Conservation (phyloP, 2,113 vertebrate genomes). For the Agapornis roseicollis region DNA sequence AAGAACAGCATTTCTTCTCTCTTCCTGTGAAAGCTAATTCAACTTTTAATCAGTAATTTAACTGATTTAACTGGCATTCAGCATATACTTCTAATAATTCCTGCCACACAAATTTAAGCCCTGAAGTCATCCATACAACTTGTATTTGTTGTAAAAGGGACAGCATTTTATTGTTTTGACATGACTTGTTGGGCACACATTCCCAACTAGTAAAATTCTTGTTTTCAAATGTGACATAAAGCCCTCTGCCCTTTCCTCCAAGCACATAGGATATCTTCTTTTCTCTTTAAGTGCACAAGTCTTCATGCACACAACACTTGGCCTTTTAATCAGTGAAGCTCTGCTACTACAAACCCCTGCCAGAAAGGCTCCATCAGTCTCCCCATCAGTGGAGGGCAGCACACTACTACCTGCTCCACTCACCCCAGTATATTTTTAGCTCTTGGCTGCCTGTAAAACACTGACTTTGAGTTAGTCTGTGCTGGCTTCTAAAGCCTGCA, state of each 20-base stretch:
- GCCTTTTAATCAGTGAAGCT: not conserved
- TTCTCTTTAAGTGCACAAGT: not conserved
- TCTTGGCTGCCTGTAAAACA: not conserved
- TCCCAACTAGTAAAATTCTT: not conserved
- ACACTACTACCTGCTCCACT: not conserved
- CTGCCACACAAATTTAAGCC: not conserved
- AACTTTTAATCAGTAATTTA: not conserved
- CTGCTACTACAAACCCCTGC: not conserved
- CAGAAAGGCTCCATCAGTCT: not conserved
- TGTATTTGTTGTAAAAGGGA: not conserved
- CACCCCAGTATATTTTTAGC: not conserved
- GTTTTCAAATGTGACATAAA: not conserved
- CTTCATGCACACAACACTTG: not conserved
- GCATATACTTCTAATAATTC: not conserved
- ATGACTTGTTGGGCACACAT: not conserved
- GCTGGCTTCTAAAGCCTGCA: not conserved
- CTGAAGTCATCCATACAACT: not conserved
- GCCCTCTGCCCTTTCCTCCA: not conserved
- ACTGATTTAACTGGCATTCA: not conserved
- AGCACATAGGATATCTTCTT: not conserved
- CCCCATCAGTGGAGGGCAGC: fast-evolving
- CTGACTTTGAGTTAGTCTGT: not conserved
- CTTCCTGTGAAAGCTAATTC: not conserved
- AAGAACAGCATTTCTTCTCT: not conserved
- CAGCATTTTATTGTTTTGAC: not conserved